A percentile compares a stretch with the other conserved stretches of the same genome.
phyloP scores from a whole-genome alignment of 2,113 vertebrate genomes.

The Tetraodon nigroviridis region DNA sequence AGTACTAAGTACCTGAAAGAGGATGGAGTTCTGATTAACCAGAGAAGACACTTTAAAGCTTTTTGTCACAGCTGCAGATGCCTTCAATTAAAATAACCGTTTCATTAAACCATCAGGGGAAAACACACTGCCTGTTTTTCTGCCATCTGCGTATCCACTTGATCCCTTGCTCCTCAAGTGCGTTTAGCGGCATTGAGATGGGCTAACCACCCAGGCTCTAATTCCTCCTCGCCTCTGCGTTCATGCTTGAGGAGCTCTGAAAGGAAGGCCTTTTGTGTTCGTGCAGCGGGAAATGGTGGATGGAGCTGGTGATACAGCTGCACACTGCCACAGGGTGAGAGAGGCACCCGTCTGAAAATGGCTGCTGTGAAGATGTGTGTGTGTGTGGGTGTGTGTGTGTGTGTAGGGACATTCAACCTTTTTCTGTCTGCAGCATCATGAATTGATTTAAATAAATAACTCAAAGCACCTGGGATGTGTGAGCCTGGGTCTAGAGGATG shows the following conservation, averaged over 20 bases:
- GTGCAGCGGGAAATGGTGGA: conserved; percentile 49
- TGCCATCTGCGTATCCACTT: conserved; percentile 16
- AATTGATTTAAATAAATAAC: no score
- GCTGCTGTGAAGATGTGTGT: conserved; percentile 32
- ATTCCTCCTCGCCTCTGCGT: conserved; percentile 44
- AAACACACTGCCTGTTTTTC: neutral
- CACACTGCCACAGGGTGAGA: conserved; percentile 23
- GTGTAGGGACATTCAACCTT: no score
- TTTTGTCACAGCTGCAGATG: neutral
- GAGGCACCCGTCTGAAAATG: conserved; percentile 47
- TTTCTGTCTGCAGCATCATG: no score
- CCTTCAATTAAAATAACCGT: neutral
- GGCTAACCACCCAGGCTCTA: conserved; percentile 49
- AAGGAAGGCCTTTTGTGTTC: conserved; percentile 51
- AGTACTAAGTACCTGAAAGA: no score
- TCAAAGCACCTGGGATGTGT: neutral
- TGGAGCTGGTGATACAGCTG: conserved; percentile 17
- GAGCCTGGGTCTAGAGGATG: conserved; percentile 25
- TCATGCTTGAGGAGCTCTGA: conserved; percentile 48
- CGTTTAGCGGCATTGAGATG: conserved; percentile 51
- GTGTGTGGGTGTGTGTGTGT: no score
- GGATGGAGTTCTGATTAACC: conserved; percentile 37
- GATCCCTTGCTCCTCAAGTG: conserved; percentile 38
- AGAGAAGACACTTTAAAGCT: neutral
- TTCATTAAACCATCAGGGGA: no score